Conservation (phyloP, 1,140 invertebrate species). For the Globodera rostochiensis region DNA sequence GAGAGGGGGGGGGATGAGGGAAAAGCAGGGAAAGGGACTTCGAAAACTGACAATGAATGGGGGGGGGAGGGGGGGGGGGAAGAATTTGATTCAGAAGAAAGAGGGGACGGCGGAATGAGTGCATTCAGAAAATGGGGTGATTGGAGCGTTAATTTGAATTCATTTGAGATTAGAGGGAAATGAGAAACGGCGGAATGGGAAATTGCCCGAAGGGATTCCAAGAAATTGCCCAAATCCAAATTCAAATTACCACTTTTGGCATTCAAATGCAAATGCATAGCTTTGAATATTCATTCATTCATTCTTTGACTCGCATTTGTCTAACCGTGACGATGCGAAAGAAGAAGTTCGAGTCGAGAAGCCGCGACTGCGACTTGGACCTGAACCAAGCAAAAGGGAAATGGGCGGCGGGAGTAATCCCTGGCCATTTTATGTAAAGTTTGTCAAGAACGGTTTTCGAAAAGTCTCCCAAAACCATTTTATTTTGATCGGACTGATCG, state of each 20-base stretch:
- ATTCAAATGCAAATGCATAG: too few relatives aligned
- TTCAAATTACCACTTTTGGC: too few relatives aligned
- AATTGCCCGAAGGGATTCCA: background rate
- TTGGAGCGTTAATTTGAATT: too few relatives aligned
- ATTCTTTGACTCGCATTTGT: background rate
- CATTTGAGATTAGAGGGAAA: background rate
- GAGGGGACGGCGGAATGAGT: background rate
- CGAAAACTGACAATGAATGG: too few relatives aligned
- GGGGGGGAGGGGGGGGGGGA: too few relatives aligned
- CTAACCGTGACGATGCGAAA: conserved; percentile 29
- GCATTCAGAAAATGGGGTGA: background rate
- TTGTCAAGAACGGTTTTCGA: too few relatives aligned
- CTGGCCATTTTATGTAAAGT: too few relatives aligned
- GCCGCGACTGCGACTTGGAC: conserved; percentile 26
- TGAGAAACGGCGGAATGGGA: conserved; percentile 8
- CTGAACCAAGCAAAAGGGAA: background rate
- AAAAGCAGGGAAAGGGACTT: background rate
- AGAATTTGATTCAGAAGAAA: background rate
- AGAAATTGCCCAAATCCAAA: too few relatives aligned
- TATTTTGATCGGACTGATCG: background rate
- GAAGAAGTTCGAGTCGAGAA: conserved; percentile 27
- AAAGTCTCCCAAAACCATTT: background rate
- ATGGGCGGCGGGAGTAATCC: background rate
- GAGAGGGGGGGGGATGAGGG: background rate
- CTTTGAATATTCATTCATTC: background rate